Evolutionary conservation across 2,888 invertebrate species (phyloP), one percentile per base, ranked within the genome.

Genomic region (Acleris emargana): DNA sequence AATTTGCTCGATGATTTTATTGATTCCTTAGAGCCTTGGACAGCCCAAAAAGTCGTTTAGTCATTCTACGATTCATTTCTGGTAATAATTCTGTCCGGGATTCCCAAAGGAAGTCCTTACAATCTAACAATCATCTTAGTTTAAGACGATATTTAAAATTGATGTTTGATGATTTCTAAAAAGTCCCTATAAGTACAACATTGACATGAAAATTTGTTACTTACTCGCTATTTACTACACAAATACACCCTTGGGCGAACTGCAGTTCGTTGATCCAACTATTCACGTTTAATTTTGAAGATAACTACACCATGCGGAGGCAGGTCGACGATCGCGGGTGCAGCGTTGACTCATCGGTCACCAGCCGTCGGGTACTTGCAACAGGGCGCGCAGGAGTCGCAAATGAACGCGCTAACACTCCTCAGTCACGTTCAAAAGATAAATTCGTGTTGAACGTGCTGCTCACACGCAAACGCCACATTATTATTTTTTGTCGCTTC

Each of bases 321-420:
- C 78, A 82, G 89, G 87, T 89, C 88, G 82, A 81, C 76, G 88
- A 87, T 86, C 91, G 81, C 80, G 72, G 76, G 70, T 74, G 76
- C 80, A 77, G 78, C 74, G 79, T 75, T 88, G 89, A 89, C 71
- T 89, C 89, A 89, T 63, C 62, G 76, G 74, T 76, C 82, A 80
- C 72, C 63, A 49, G 28, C 55, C 58, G 68, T 59, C 66, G 66
- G 45, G 13, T 38, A 38, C 38, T 53, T 17, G 60, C 28, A 22
- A 72, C 73, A 64, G 67, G 62, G 50, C 64, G 66, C 68, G 69
- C 61, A 68, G 70, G 66, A 74, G 71, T 78, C 72, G 71, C 74
- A 77, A 81, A 80, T 79, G 69, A 75, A 74, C 71, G 66, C 74
- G 45, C 45, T 77, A 76, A 79, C 72, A 68, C 71, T 73, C 66